Percentiles rank a stretch among this genome's conserved stretches.
These are phyloP conservation scores for Eledone cirrhosa DNA, from an alignment of 2,888 invertebrate species.

Conservation along the genomic window DNA sequence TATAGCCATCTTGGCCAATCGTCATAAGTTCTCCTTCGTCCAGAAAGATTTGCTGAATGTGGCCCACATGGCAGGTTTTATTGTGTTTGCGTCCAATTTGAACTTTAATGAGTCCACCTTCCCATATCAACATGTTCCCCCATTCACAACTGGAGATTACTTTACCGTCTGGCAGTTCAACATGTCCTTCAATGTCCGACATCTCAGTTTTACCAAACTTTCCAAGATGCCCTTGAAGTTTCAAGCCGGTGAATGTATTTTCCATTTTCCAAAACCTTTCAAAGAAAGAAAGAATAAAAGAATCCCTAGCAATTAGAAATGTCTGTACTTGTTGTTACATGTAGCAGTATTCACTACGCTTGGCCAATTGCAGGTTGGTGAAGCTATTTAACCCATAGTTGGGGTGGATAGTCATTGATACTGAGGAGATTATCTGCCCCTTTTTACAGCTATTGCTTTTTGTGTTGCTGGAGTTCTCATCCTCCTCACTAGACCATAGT, in stretches of 20 bases:
- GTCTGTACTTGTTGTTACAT: too few relatives aligned
- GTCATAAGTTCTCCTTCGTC: conserved; percentile 71
- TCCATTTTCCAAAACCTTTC: conserved; percentile 94
- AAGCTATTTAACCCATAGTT: too few relatives aligned
- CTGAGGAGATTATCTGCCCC: too few relatives aligned
- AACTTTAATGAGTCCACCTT: conserved; percentile 85
- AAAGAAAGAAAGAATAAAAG: conserved; percentile 21
- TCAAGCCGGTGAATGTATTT: conserved; percentile 87
- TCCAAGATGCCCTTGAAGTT: conserved; percentile 87
- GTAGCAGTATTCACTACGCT: too few relatives aligned
- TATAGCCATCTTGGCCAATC: conserved; percentile 69
- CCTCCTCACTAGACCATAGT: too few relatives aligned
- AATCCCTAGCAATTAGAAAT: too few relatives aligned
- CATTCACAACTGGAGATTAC: conserved; percentile 88
- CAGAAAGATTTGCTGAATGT: conserved; percentile 76
- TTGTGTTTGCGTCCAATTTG: conserved; percentile 67
- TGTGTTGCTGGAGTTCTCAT: too few relatives aligned
- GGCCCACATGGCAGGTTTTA: conserved; percentile 79
- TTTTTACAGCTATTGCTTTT: too few relatives aligned
- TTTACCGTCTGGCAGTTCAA: conserved; percentile 89
- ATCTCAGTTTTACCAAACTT: conserved; percentile 92
- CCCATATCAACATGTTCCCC: conserved; percentile 93
- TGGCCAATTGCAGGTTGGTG: too few relatives aligned
- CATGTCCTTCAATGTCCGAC: conserved; percentile 85
- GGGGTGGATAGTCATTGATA: too few relatives aligned